Conservation (phyloP, 2,888 invertebrate genomes). For the Scotopteryx bipunctaria region DNA sequence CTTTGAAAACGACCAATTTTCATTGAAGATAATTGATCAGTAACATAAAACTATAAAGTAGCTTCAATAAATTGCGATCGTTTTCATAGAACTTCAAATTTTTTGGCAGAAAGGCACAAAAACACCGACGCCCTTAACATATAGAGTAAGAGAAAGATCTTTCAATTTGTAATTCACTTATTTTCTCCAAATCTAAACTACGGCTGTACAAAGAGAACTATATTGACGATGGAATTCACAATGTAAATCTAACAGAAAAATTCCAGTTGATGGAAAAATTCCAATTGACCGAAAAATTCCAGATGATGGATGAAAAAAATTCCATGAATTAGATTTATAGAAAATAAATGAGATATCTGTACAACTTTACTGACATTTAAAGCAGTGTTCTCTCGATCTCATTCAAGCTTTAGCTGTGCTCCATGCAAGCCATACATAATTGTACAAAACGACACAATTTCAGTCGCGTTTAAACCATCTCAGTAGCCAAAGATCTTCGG, state of each 20-base stretch:
- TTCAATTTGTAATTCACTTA: conserved; percentile 1
- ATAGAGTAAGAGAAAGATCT: conserved; percentile 15
- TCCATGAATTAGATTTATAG: conserved; percentile 2
- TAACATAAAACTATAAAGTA: neutral
- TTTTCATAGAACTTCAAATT: conserved; percentile 13
- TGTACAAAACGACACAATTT: conserved; percentile 20
- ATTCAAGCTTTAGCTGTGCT: conserved; percentile 17
- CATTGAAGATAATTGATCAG: neutral
- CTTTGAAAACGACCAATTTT: conserved; percentile 6
- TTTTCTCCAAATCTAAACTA: conserved; percentile 8
- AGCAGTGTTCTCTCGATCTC: conserved; percentile 13
- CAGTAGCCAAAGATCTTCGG: conserved; percentile 1
- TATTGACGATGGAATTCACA: neutral
- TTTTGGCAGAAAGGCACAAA: conserved; percentile 46
- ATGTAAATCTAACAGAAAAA: neutral
- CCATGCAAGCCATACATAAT: conserved; percentile 14
- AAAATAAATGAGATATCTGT: conserved; percentile 7
- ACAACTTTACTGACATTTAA: conserved; percentile 7
- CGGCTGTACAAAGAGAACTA: neutral
- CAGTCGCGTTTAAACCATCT: conserved; percentile 20
- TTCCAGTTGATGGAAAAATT: conserved; percentile 1
- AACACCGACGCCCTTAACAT: conserved; percentile 26
- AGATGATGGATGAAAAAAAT: neutral
- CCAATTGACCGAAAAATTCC: neutral
- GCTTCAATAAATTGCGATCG: neutral